phyloP scores from a whole-genome alignment of 2,888 invertebrate genomes.

The Nomada goodeniana region DNA sequence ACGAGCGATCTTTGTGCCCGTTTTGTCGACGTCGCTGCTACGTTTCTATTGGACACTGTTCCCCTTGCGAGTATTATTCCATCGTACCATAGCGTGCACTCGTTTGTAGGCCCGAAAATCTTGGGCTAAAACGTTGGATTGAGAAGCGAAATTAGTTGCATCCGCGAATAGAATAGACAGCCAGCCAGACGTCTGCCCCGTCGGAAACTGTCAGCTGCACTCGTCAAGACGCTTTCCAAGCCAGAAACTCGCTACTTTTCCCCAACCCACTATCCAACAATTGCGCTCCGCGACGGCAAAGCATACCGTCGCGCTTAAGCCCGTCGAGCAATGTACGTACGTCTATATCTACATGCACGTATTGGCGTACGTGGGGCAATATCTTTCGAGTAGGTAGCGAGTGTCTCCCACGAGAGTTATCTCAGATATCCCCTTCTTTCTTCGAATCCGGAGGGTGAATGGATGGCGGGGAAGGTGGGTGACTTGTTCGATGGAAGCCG shows the following conservation, averaged over 20 bases:
- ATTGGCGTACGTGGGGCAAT: conserved; percentile 40
- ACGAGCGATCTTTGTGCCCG: background rate
- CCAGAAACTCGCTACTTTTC: background rate
- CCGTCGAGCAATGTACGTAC: background rate
- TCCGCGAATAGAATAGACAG: background rate
- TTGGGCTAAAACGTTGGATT: too few relatives aligned
- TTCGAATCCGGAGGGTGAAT: background rate
- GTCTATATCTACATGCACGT: background rate
- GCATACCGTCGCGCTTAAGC: conserved; percentile 14
- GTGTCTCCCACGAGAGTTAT: conserved; percentile 49
- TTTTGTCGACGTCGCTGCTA: too few relatives aligned
- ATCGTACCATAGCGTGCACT: too few relatives aligned
- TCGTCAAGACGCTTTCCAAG: conserved; percentile 15
- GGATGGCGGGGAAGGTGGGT: conserved; percentile 26
- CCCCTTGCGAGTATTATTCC: too few relatives aligned
- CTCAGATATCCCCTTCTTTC: conserved; percentile 40
- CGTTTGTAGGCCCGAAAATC: background rate
- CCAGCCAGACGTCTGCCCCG: background rate
- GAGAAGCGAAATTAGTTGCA: too few relatives aligned
- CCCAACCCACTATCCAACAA: conserved; percentile 15
- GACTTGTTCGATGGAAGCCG: conserved; percentile 62
- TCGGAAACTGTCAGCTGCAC: conserved; percentile 7
- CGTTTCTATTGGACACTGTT: too few relatives aligned
- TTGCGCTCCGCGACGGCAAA: background rate
- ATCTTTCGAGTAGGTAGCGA: conserved; percentile 13